Percentiles rank a stretch among this genome's conserved stretches.
Evolutionary conservation across 2,888 invertebrate genomes (phyloP).

Genomic region (Ophraella communa): DNA sequence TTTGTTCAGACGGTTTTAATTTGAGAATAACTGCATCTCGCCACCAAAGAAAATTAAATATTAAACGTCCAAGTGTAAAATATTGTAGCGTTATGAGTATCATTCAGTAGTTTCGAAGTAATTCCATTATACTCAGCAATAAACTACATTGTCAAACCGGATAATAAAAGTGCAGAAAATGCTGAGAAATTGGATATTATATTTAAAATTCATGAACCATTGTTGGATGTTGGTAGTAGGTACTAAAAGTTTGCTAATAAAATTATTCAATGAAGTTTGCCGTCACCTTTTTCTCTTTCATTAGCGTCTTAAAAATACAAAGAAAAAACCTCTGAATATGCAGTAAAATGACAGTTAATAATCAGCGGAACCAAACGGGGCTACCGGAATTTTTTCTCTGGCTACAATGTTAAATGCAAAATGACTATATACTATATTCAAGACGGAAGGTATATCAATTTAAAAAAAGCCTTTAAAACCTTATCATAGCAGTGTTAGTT

Average conservation of each 20-base stretch:
- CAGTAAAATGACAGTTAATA: conserved; percentile 35
- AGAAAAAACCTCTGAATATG: conserved; percentile 26
- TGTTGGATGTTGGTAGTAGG: conserved; percentile 32
- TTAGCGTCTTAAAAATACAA: conserved; percentile 29
- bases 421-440: background rate
- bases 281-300: conserved; percentile 34
- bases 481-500: too few relatives aligned
- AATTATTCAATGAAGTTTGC: conserved; percentile 34
- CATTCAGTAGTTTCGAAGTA: conserved; percentile 29
- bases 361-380: conserved; percentile 34
- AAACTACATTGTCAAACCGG: conserved; percentile 29
- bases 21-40: conserved; percentile 16
- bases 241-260: conserved; percentile 37
- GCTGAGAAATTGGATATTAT: conserved; percentile 30
- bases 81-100: conserved; percentile 26
- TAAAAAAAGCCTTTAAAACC: too few relatives aligned
- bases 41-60: conserved; percentile 25
- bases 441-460: too few relatives aligned
- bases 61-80: conserved; percentile 24
- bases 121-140: conserved; percentile 28
- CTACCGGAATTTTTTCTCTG: conserved; percentile 31
- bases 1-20: conserved; percentile 23
- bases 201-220: conserved; percentile 34
- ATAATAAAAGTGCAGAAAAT: conserved; percentile 28
- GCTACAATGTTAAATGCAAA: conserved; percentile 33